Evolutionary conservation across 2,888 invertebrate genomes (phyloP).

Genomic region (Tetragonula carbonaria): DNA sequence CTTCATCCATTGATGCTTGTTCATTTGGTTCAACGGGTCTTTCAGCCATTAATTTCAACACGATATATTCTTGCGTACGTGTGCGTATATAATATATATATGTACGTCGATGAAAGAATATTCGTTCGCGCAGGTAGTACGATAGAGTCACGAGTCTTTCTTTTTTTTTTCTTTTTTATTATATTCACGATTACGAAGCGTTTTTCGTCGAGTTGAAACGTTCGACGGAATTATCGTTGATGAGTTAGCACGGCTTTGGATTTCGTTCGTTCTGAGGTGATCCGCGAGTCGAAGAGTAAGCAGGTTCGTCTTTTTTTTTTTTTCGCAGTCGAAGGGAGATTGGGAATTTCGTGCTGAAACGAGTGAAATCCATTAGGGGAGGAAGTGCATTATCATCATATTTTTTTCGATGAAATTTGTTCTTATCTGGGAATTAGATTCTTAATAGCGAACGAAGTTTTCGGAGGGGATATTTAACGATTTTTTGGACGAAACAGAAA

Average conservation of each 20-base stretch:
- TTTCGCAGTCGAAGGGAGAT: neutral
- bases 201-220: neutral
- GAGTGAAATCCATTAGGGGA: neutral
- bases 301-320: neutral
- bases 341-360: neutral
- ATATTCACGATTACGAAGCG: neutral
- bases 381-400: neutral
- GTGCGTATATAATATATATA: too few relatives aligned
- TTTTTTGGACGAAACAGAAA: neutral
- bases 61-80: too few relatives aligned
- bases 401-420: neutral
- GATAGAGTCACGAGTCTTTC: neutral
- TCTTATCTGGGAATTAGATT: neutral
- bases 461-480: neutral
- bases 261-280: neutral
- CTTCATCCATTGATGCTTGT: too few relatives aligned
- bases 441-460: neutral
- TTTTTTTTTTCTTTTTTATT: too few relatives aligned
- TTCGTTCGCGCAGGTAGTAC: neutral
- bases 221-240: conserved; percentile 7
- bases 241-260: neutral
- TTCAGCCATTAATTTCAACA: too few relatives aligned
- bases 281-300: neutral
- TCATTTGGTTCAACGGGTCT: too few relatives aligned
- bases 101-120: too few relatives aligned